Conservation (phyloP, 2,113 vertebrate species). For the Acrocephalus arundinaceus region DNA sequence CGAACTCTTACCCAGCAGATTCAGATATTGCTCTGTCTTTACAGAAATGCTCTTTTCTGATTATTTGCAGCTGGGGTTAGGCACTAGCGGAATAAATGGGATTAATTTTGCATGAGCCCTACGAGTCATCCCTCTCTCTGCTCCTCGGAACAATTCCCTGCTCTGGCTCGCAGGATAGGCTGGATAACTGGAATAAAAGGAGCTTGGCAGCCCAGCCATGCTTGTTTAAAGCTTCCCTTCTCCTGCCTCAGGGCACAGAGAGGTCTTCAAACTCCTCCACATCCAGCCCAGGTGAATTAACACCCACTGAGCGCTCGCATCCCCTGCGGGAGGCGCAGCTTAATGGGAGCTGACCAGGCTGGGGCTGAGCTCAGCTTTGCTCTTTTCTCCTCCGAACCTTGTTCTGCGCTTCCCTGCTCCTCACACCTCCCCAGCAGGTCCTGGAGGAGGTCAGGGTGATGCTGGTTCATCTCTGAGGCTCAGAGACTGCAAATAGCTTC, state of each 20-base stretch:
- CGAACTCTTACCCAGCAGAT: neutral
- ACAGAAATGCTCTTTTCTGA: neutral
- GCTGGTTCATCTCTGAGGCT: neutral
- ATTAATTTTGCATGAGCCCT: neutral
- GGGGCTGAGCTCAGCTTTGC: neutral
- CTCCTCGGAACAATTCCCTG: neutral
- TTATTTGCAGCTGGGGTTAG: neutral
- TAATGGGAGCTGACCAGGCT: neutral
- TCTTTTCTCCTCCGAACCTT: neutral
- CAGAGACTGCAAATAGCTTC: neutral
- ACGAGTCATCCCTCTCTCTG: neutral
- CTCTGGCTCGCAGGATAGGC: neutral
- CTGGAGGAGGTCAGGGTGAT: neutral
- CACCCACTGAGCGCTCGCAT: neutral
- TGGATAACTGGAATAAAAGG: neutral
- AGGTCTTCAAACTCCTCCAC: neutral
- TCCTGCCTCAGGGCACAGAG: neutral
- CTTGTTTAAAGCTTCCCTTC: neutral
- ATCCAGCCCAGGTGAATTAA: neutral
- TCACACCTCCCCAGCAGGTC: neutral
- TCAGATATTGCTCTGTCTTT: fast-evolving
- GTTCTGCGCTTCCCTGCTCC: neutral
- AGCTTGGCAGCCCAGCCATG: neutral
- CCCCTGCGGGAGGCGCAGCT: neutral
- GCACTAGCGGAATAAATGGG: neutral